Evolutionary conservation across 2,797 vertebrate genomes (phyloP).

Genomic region (Pyrocephalus nanus): DNA sequence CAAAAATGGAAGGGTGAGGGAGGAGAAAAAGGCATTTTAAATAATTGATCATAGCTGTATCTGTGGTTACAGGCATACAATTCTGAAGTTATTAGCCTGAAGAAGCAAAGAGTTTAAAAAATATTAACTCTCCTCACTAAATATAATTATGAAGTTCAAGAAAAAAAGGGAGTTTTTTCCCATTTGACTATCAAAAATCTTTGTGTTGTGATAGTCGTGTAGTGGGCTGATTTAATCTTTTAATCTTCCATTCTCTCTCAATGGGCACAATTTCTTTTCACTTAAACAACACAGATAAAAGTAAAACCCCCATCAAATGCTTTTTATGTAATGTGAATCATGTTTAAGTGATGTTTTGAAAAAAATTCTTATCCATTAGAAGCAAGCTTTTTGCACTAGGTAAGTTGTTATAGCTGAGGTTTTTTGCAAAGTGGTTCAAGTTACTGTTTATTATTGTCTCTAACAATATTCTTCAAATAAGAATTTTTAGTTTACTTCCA

Average conservation of each 20-base stretch:
- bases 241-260: background rate
- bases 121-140: background rate
- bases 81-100: conserved; percentile 51
- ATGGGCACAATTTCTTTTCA: background rate
- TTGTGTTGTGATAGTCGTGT: background rate
- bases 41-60: conserved; percentile 7
- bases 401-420: background rate
- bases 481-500: background rate
- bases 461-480: background rate
- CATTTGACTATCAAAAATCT: background rate
- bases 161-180: accelerated
- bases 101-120: conserved; percentile 35
- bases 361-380: conserved; percentile 14
- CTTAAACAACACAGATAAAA: background rate
- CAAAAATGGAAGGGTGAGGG: background rate
- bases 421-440: conserved; percentile 5
- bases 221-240: background rate
- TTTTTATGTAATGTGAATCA: conserved; percentile 40
- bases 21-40: conserved; percentile 21
- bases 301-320: background rate
- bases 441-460: background rate
- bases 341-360: conserved; percentile 42
- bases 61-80: conserved; percentile 17
- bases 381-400: conserved; percentile 52
- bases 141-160: background rate